phyloP scores from a whole-genome alignment of 2,113 vertebrate species.

The Scatophagus argus region DNA sequence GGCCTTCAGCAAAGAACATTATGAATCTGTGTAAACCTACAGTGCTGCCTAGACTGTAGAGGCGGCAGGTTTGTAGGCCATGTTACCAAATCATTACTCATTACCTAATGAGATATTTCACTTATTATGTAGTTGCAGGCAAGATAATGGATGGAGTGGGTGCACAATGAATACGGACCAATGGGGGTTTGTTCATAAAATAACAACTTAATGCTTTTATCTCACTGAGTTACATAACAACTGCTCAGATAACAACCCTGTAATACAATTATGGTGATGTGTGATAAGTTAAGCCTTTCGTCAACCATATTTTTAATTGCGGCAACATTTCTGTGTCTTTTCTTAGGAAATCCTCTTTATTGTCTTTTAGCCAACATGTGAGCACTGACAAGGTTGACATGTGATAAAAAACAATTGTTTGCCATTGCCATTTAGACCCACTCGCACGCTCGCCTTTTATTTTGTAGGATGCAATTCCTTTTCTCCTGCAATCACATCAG shows the following conservation, averaged over 20 bases:
- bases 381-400: neutral
- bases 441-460: neutral
- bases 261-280: slow-evolving; percentile 37
- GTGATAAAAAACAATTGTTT: neutral
- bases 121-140: slow-evolving; percentile 54
- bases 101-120: slow-evolving; percentile 58
- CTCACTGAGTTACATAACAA: slow-evolving; percentile 49
- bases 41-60: slow-evolving; percentile 27
- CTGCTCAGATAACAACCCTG: slow-evolving; percentile 20
- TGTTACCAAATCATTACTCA: slow-evolving; percentile 50
- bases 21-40: slow-evolving; percentile 57
- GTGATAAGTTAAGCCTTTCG: slow-evolving; percentile 22
- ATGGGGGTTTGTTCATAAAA: slow-evolving; percentile 40
- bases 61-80: slow-evolving; percentile 27
- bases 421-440: neutral
- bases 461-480: neutral
- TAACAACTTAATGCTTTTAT: slow-evolving; percentile 42
- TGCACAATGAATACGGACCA: slow-evolving; percentile 33
- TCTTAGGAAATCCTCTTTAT: neutral
- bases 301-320: slow-evolving; percentile 30
- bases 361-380: neutral
- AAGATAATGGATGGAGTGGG: slow-evolving; percentile 33
- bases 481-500: neutral
- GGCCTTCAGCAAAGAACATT: slow-evolving; percentile 60
- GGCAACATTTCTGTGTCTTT: neutral